A percentile compares a stretch with the other conserved stretches of the same genome.
Conservation (phyloP, 2,888 invertebrate species). For the Sthenelais limicola region DNA sequence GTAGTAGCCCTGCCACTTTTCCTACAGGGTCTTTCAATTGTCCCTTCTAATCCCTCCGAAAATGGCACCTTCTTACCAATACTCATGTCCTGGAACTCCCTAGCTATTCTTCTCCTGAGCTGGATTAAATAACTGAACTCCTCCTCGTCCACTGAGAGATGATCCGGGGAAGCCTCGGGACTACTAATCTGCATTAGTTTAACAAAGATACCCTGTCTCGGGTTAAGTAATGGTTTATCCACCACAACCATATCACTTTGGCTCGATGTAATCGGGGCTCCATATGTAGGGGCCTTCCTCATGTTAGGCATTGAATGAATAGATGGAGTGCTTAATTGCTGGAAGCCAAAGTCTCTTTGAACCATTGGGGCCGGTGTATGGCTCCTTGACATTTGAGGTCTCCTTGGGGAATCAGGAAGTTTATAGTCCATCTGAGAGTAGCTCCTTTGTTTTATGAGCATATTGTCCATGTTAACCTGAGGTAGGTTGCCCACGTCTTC, state of each 20-base stretch:
- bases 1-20: conserved; percentile 11
- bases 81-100: conserved; percentile 30
- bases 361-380: conserved; percentile 1
- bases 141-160: conserved; percentile 33
- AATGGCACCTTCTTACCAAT: conserved; percentile 23
- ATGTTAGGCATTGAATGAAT: not conserved
- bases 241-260: not conserved
- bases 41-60: conserved; percentile 19
- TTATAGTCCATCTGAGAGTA: conserved; percentile 18
- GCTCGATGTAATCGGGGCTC: not conserved
- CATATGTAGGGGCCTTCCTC: not conserved
- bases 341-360: too few relatives aligned
- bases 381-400: not conserved
- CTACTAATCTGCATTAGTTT: conserved; percentile 36
- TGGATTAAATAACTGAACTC: conserved; percentile 31
- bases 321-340: conserved; percentile 1
- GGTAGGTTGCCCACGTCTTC: conserved; percentile 7
- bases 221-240: conserved; percentile 22
- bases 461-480: conserved; percentile 24
- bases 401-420: not conserved
- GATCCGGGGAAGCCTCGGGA: conserved; percentile 9
- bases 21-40: conserved; percentile 17
- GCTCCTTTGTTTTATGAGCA: conserved; percentile 26
- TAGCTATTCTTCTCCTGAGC: conserved; percentile 29
- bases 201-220: conserved; percentile 34